phyloP scores from a whole-genome alignment of 2,797 vertebrate species.

The Jordanella pulchra region DNA sequence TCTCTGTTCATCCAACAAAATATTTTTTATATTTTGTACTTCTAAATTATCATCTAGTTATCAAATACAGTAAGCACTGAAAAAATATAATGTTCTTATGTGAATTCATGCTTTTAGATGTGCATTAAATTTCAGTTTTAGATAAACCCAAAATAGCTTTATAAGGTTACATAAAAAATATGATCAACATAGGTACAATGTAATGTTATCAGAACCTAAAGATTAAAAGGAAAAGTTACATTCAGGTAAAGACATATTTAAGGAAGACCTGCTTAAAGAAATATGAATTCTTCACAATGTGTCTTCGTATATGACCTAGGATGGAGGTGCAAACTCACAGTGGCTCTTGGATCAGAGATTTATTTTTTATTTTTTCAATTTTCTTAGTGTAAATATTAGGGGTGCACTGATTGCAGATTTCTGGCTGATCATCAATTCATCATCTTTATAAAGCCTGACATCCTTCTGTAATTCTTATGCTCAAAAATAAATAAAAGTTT shows the following conservation, averaged over 20 bases:
- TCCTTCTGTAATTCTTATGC: too few relatives aligned
- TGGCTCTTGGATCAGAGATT: conserved; percentile 47
- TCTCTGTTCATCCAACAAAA: background rate
- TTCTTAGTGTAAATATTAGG: conserved; percentile 3
- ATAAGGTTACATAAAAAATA: conserved; percentile 27
- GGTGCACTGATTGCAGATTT: too few relatives aligned
- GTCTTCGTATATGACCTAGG: conserved; percentile 37
- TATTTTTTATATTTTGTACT: background rate
- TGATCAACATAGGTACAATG: conserved; percentile 18
- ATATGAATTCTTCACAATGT: conserved; percentile 35
- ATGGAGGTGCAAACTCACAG: conserved; percentile 49
- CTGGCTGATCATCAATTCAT: too few relatives aligned
- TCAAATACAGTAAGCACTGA: background rate
- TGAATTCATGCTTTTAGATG: background rate
- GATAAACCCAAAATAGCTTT: background rate
- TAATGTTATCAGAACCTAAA: conserved; percentile 20
- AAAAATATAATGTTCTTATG: background rate
- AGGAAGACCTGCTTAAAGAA: background rate
- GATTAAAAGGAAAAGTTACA: conserved; percentile 20
- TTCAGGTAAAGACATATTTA: background rate
- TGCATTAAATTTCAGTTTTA: background rate
- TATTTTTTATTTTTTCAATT: background rate
- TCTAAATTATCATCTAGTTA: background rate
- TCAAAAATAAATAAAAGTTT: too few relatives aligned
- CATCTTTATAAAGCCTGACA: too few relatives aligned